These are phyloP conservation scores for Drosophila tani DNA, from an alignment of 1,140 invertebrate genomes.

Conservation along the genomic window DNA sequence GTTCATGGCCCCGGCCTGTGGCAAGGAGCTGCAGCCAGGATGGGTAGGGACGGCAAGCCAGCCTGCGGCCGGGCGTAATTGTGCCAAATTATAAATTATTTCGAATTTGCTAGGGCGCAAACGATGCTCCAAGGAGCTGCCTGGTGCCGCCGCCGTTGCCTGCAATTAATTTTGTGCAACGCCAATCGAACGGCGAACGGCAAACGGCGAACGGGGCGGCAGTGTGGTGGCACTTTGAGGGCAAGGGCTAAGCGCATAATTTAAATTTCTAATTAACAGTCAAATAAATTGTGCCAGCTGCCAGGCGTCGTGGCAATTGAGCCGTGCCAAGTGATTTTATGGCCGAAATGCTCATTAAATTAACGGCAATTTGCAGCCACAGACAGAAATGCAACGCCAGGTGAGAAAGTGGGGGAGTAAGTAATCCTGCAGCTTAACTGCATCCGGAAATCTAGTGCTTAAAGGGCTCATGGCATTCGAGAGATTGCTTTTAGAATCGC, in stretches of 20 bases:
- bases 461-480: slow-evolving; percentile 4
- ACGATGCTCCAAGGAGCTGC: slow-evolving; percentile 45
- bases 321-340: slow-evolving; percentile 74
- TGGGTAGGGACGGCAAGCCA: slow-evolving; percentile 17
- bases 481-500: slow-evolving; percentile 6
- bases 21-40: slow-evolving; percentile 28
- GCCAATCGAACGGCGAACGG: slow-evolving; percentile 67
- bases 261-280: slow-evolving; percentile 83
- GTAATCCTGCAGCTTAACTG: slow-evolving; percentile 6
- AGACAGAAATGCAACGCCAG: slow-evolving; percentile 66
- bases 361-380: slow-evolving; percentile 71
- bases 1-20: slow-evolving; percentile 39
- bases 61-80: slow-evolving; percentile 71
- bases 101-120: slow-evolving; percentile 71
- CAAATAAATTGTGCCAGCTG: slow-evolving; percentile 80
- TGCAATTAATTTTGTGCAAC: slow-evolving; percentile 80
- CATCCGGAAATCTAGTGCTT: slow-evolving; percentile 2
- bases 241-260: slow-evolving; percentile 77
- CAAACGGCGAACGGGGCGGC: slow-evolving; percentile 34
- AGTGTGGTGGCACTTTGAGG: slow-evolving; percentile 23
- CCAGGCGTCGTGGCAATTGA: slow-evolving; percentile 64
- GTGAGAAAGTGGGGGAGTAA: slow-evolving; percentile 14
- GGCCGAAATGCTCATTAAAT: slow-evolving; percentile 77
- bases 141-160: slow-evolving; percentile 25
- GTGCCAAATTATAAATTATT: slow-evolving; percentile 83